phyloP scores from a whole-genome alignment of 2,888 invertebrate species.

The Melikaiella ostensackeni region DNA sequence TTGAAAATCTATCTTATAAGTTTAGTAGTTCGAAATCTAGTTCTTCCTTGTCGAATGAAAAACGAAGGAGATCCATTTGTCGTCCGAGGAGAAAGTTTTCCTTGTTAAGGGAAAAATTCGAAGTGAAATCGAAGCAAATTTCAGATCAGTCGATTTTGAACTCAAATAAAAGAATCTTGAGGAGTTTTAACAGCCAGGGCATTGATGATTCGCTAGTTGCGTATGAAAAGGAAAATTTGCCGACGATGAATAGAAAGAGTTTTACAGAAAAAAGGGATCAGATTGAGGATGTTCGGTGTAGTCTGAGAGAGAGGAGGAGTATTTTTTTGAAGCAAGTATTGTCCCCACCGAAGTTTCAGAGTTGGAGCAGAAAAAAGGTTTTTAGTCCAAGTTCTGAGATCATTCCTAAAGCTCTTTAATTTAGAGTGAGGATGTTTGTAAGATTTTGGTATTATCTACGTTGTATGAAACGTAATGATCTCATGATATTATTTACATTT shows the following conservation, averaged over 20 bases:
- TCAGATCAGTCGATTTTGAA: constrained; percentile 49
- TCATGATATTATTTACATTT: constrained; percentile 38
- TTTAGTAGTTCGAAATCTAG: constrained; percentile 5
- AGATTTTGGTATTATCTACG: constrained; percentile 28
- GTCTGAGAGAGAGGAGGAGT: constrained; percentile 79
- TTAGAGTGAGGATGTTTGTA: not conserved
- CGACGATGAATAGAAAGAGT: constrained; percentile 57
- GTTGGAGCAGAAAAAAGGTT: constrained; percentile 69
- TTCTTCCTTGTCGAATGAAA: constrained; percentile 48
- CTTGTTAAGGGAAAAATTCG: constrained; percentile 80
- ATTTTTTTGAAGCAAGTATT: constrained; percentile 81
- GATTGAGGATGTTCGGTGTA: constrained; percentile 59
- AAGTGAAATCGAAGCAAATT: constrained; percentile 75
- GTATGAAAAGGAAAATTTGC: constrained; percentile 69
- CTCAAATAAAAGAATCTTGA: constrained; percentile 53
- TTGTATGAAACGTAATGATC: constrained; percentile 37
- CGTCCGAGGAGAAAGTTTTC: constrained; percentile 81
- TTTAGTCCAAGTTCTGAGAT: constrained; percentile 64
- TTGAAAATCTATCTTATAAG: not conserved
- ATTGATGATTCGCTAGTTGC: constrained; percentile 53
- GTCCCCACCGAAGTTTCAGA: constrained; percentile 80
- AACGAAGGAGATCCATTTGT: constrained; percentile 60
- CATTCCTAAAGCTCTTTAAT: constrained; percentile 56
- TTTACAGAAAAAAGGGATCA: constrained; percentile 53
- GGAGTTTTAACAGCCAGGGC: constrained; percentile 56